phyloP scores from a whole-genome alignment of 2,113 vertebrate species.

The Ibidorhyncha struthersii region DNA sequence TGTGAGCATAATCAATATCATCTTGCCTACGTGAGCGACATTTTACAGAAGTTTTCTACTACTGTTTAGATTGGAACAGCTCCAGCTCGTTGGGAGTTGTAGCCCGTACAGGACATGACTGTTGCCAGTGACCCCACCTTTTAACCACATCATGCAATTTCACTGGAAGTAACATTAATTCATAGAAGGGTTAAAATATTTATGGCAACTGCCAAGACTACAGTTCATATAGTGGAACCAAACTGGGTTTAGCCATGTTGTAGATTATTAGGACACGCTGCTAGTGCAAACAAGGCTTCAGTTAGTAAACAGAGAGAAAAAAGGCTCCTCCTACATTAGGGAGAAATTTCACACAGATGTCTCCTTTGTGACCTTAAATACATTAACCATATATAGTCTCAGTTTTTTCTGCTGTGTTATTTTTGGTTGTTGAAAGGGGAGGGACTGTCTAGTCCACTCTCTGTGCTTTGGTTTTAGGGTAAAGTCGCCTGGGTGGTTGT shows the following conservation, averaged over 20 bases:
- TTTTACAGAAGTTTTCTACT: background rate
- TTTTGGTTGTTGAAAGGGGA: background rate
- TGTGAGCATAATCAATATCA: background rate
- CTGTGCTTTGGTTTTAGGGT: background rate
- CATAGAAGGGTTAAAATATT: background rate
- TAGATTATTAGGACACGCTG: background rate
- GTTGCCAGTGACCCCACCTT: slow-evolving; percentile 4
- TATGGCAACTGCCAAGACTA: background rate
- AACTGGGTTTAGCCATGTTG: background rate
- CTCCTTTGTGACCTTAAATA: background rate
- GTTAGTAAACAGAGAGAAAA: background rate
- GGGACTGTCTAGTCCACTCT: background rate
- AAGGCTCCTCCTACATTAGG: background rate
- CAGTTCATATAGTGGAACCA: background rate
- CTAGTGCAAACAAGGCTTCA: background rate
- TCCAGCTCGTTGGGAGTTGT: background rate
- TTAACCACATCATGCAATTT: background rate
- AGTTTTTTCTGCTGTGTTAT: background rate
- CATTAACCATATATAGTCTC: background rate
- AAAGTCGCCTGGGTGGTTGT: background rate
- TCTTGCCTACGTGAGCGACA: fast-evolving
- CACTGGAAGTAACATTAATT: background rate
- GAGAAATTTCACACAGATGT: background rate
- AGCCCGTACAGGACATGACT: background rate
- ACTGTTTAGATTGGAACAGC: background rate